Evolutionary conservation across 1,140 invertebrate genomes (phyloP).

Genomic region (Tribolium castaneum): DNA sequence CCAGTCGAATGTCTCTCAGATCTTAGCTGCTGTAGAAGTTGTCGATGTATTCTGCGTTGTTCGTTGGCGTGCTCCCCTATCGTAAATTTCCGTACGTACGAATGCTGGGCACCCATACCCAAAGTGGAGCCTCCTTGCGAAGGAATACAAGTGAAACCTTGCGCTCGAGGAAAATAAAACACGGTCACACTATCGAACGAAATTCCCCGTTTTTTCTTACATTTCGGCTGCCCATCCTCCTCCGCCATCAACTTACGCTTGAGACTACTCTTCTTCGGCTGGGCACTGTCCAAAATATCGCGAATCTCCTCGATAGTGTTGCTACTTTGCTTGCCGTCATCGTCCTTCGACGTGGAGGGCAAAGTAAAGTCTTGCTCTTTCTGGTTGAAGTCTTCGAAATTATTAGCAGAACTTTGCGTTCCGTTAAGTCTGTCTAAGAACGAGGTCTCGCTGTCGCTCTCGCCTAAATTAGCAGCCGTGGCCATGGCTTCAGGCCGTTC

Average conservation of each 20-base stretch:
- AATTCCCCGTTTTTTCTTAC: slow-evolving; percentile 81
- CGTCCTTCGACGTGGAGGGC: slow-evolving; percentile 44
- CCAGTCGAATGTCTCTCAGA: slow-evolving; percentile 24
- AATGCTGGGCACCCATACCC: slow-evolving; percentile 93
- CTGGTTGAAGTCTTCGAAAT: slow-evolving; percentile 53
- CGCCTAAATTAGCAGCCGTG: slow-evolving; percentile 62
- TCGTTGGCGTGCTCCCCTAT: slow-evolving; percentile 83
- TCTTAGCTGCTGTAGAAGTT: slow-evolving; percentile 79
- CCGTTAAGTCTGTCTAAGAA: slow-evolving; percentile 68
- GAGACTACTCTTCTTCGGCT: slow-evolving; percentile 67
- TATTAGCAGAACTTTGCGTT: slow-evolving; percentile 29
- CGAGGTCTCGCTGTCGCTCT: slow-evolving; percentile 68
- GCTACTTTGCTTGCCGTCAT: slow-evolving; percentile 48
- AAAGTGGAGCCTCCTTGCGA: slow-evolving; percentile 96
- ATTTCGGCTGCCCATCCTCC: slow-evolving; percentile 65
- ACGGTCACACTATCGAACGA: slow-evolving; percentile 94
- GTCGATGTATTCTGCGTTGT: slow-evolving; percentile 85
- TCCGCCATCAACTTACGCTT: slow-evolving; percentile 66
- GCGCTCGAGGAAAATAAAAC: slow-evolving; percentile 93
- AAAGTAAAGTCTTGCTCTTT: slow-evolving; percentile 43
- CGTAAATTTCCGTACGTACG: slow-evolving; percentile 78
- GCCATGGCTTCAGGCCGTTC: slow-evolving; percentile 62
- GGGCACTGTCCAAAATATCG: slow-evolving; percentile 37
- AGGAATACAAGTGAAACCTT: slow-evolving; percentile 98
- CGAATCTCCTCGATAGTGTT: slow-evolving; percentile 38